phyloP scores from a whole-genome alignment of 2,113 vertebrate species.

The Toxotes jaculatrix region DNA sequence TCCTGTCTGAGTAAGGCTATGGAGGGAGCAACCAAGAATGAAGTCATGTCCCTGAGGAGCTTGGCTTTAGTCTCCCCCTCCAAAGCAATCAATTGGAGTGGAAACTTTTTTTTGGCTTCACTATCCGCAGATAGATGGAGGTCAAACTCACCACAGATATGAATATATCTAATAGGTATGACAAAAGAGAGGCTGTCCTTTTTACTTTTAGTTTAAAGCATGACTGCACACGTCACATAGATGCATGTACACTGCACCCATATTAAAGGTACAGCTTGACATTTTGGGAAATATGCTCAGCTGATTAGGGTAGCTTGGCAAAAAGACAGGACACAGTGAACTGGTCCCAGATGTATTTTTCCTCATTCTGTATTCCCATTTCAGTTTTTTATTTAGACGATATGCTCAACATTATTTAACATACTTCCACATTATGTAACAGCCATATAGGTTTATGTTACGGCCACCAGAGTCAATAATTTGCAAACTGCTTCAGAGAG shows the following conservation, averaged over 20 bases:
- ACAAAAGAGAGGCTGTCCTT: constrained; percentile 10
- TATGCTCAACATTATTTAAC: not conserved
- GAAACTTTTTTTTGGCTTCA: constrained; percentile 42
- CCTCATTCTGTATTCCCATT: not conserved
- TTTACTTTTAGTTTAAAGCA: constrained; percentile 27
- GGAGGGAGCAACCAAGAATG: constrained; percentile 61
- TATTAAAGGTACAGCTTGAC: not conserved
- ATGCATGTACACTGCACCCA: not conserved
- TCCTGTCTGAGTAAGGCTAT: constrained; percentile 58
- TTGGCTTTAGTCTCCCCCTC: constrained; percentile 53
- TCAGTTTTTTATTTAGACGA: not conserved
- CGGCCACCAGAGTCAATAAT: no score
- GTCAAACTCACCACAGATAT: constrained; percentile 47
- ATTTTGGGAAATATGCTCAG: not conserved
- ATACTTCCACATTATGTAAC: no score
- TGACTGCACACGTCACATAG: constrained; percentile 5
- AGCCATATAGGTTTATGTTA: no score
- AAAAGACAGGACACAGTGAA: not conserved
- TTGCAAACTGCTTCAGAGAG: no score
- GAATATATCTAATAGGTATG: constrained; percentile 33
- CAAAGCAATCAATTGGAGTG: constrained; percentile 66
- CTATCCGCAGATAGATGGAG: constrained; percentile 40
- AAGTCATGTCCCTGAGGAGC: constrained; percentile 64
- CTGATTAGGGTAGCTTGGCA: not conserved
- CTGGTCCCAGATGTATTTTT: no score